Conservation (phyloP, 2,888 invertebrate species). For the Mythimna vitellina region DNA sequence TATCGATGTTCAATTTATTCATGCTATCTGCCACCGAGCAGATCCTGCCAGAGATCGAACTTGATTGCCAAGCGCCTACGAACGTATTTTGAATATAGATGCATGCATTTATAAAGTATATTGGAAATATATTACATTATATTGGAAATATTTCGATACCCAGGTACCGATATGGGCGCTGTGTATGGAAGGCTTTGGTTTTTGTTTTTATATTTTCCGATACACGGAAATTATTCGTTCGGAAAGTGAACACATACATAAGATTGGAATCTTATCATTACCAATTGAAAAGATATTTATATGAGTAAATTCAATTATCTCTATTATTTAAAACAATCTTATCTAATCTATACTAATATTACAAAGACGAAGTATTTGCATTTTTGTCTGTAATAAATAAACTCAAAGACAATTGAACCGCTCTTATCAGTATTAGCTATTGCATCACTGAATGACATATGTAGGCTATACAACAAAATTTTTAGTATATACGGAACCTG, state of each 20-base stretch:
- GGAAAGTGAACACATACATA: not conserved
- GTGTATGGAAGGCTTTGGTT: not conserved
- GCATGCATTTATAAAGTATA: slow-evolving; percentile 38
- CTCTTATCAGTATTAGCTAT: too few relatives aligned
- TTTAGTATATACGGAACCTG: too few relatives aligned
- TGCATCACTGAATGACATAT: too few relatives aligned
- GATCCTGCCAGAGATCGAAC: slow-evolving; percentile 63
- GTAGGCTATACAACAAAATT: too few relatives aligned
- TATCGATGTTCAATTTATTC: slow-evolving; percentile 75
- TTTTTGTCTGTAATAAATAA: too few relatives aligned
- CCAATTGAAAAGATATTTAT: not conserved
- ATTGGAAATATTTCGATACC: slow-evolving; percentile 2
- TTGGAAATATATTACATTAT: slow-evolving; percentile 16
- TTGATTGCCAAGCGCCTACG: slow-evolving; percentile 59
- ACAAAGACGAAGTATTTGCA: too few relatives aligned
- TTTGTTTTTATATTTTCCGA: not conserved
- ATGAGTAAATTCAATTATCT: not conserved
- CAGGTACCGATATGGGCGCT: not conserved
- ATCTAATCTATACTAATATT: not conserved
- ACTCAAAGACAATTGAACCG: too few relatives aligned
- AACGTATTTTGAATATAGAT: slow-evolving; percentile 52
- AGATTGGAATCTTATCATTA: slow-evolving; percentile 28
- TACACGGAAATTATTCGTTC: not conserved
- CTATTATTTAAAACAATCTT: not conserved
- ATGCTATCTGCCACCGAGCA: slow-evolving; percentile 67